Evolutionary conservation across 2,888 invertebrate genomes (phyloP).

Genomic region (Acrobasis suavella): DNA sequence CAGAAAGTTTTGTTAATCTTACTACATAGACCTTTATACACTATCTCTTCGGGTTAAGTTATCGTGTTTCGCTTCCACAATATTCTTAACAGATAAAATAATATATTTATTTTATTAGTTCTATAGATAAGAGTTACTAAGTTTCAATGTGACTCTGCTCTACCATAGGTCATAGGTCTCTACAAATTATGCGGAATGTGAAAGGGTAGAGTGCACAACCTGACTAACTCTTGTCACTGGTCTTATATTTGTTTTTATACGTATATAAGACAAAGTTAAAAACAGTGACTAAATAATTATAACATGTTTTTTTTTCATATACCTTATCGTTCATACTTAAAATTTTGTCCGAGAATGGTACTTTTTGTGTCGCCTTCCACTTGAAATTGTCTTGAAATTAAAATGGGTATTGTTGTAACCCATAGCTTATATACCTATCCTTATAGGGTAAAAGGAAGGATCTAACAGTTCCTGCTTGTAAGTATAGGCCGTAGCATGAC

Average conservation of each 20-base stretch:
- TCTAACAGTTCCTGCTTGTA: too few relatives aligned
- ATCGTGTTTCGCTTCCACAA: slow-evolving; percentile 11
- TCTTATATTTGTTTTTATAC: not conserved
- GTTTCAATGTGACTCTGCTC: not conserved
- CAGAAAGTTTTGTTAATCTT: too few relatives aligned
- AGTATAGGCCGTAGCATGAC: too few relatives aligned
- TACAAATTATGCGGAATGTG: not conserved
- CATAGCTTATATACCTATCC: too few relatives aligned
- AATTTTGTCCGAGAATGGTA: too few relatives aligned
- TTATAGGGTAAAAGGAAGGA: too few relatives aligned
- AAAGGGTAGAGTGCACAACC: not conserved
- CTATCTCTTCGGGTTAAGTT: slow-evolving; percentile 13
- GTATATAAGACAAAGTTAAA: not conserved
- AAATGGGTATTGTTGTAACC: too few relatives aligned
- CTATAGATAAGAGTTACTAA: slow-evolving; percentile 1
- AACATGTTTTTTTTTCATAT: too few relatives aligned
- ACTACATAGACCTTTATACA: too few relatives aligned
- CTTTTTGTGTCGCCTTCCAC: too few relatives aligned
- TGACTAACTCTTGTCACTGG: not conserved
- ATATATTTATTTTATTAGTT: not conserved
- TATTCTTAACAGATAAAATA: slow-evolving; percentile 1
- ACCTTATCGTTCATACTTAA: too few relatives aligned
- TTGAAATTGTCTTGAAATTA: too few relatives aligned
- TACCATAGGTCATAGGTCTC: not conserved
- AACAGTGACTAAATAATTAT: not conserved